Percentiles rank a stretch among this genome's conserved stretches.
Conservation (phyloP, 92 coral and sea anemone species). For the Parazoanthus swiftii region DNA sequence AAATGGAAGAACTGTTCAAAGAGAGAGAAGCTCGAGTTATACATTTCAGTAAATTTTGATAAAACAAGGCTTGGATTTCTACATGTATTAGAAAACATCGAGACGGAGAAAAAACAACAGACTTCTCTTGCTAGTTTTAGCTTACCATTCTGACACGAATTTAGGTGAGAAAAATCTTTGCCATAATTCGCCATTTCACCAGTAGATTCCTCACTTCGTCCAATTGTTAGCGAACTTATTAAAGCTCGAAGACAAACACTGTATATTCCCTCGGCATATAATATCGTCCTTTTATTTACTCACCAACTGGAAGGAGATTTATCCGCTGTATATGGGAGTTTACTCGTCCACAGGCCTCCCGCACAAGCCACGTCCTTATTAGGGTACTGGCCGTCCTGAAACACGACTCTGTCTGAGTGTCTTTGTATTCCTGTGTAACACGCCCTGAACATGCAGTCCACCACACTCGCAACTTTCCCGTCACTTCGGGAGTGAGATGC, state of each 20-base stretch:
- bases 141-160: too few relatives aligned
- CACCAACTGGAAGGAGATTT: conserved; percentile 63
- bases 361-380: conserved; percentile 72
- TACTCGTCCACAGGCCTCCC: conserved; percentile 61
- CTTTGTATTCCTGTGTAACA: conserved; percentile 46
- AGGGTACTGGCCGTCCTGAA: conserved; percentile 50
- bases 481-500: conserved; percentile 52
- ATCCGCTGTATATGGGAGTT: conserved; percentile 55
- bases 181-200: too few relatives aligned
- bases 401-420: conserved; percentile 57
- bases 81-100: not conserved
- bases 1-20: not conserved
- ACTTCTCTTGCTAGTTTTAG: too few relatives aligned
- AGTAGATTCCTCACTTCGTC: too few relatives aligned
- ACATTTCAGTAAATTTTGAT: not conserved
- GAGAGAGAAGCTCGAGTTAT: not conserved
- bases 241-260: too few relatives aligned
- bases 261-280: not conserved
- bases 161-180: too few relatives aligned
- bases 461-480: conserved; percentile 38
- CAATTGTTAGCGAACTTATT: too few relatives aligned
- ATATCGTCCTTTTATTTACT: not conserved
- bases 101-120: too few relatives aligned
- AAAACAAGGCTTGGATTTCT: not conserved
- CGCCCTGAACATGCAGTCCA: conserved; percentile 41